Base-by-base conservation (phyloP, 2,113 vertebrate genomes). In the Cygnus buccinator region DNA sequence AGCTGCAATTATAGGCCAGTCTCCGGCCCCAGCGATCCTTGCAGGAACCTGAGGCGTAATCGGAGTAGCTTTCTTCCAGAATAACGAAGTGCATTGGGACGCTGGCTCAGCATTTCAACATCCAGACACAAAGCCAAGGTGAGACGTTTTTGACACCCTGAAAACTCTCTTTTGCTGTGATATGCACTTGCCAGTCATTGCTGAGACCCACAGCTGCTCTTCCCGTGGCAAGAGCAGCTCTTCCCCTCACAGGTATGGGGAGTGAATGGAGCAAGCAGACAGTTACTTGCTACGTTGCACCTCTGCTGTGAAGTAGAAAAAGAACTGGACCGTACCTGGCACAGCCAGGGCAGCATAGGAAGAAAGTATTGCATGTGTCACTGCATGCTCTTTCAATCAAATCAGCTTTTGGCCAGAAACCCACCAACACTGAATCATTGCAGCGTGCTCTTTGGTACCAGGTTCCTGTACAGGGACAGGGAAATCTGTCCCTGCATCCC, bases 1-100 rank as follows among this genome's bases (percentile, higher is more conserved):
- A 97, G 91, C 72, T 79, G 79, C 92, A 93, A 94, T 97, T 96
- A 97, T 3, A 91, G 81, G 71, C 75, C 93, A 74, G 59, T 83
- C 58, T 79, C 82, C 68, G 83, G 84, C 82, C 86, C 31, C 33
- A 77, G 66, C 39, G 89, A 88, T 87, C 75, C 76, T 93, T 81
- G 29, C 58, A 93, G 83, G 54, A 95, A 94, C 26, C 46, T 23
- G 41, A 84, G 65, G 52, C 88, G 48, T 73, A 96, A 96, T 83
- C 4, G 35, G 63, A 93, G n/a, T 35, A 87, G 76, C 89, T 91
- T 82, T 25, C 68, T 74, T 74, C 35, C 79, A 91, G 54, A 89
- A 35, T 52, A 92, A 73, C 22, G 46, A 26, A 61, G 48, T 35
- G 22, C 67, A 46, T 7, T 5, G 4, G n/a, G 48, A 67, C 66